Conservation (phyloP, 2,113 vertebrate genomes). For the Salminus brasiliensis region DNA sequence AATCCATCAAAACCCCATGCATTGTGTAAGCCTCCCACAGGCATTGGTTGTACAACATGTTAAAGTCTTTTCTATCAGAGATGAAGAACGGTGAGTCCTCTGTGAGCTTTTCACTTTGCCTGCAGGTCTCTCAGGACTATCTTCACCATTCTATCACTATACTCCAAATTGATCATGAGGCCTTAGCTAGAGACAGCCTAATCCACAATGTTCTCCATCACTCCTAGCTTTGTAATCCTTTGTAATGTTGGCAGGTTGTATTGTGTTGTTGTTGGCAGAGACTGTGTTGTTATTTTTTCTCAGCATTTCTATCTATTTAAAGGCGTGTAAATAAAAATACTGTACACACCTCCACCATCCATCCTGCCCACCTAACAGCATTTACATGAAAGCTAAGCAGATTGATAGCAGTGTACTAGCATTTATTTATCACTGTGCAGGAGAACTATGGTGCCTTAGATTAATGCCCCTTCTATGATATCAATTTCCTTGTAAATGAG, state of each 20-base stretch:
- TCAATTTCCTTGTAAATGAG: constrained; percentile 42
- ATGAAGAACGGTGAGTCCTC: constrained; percentile 22
- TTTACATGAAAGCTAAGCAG: constrained; percentile 22
- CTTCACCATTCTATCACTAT: constrained; percentile 5
- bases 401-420: constrained; percentile 13
- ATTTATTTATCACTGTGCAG: constrained; percentile 42
- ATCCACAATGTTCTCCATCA: constrained; percentile 39
- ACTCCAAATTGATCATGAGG: constrained; percentile 40
- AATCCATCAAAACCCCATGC: constrained; percentile 27
- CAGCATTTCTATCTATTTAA: constrained; percentile 9
- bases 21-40: background rate
- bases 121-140: constrained; percentile 12
- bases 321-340: constrained; percentile 7
- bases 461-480: constrained; percentile 23
- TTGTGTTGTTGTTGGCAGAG: background rate
- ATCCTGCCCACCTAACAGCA: background rate
- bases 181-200: constrained; percentile 45
- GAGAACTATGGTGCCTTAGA: constrained; percentile 35
- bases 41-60: constrained; percentile 34
- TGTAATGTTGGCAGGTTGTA: background rate
- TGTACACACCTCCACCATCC: background rate
- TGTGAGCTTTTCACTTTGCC: constrained; percentile 25
- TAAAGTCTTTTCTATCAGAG: constrained; percentile 36
- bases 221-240: constrained; percentile 11
- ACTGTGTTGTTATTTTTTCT: background rate